phyloP scores from a whole-genome alignment of 1,140 invertebrate genomes.

The Chymomyza costata region DNA sequence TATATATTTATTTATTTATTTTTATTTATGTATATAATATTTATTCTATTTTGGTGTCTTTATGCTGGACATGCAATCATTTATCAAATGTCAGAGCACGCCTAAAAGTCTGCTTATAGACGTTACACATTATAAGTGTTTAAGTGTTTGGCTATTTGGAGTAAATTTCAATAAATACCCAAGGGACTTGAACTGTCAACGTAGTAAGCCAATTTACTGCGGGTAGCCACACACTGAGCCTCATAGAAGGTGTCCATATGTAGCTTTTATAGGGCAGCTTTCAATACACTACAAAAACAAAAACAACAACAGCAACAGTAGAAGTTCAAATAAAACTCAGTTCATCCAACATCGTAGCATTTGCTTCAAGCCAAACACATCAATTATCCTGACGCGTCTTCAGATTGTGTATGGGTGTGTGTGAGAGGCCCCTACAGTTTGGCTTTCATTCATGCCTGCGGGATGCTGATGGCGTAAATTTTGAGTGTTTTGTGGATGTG shows the following conservation, averaged over 20 bases:
- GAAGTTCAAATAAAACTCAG: too few relatives aligned
- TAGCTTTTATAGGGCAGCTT: too few relatives aligned
- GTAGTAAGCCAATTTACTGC: constrained; percentile 68
- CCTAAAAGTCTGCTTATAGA: constrained; percentile 10
- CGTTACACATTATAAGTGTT: constrained; percentile 10
- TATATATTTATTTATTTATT: not conserved
- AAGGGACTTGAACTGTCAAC: constrained; percentile 61
- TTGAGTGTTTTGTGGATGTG: too few relatives aligned
- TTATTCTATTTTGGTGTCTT: constrained; percentile 10
- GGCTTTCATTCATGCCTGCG: too few relatives aligned
- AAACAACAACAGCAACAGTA: too few relatives aligned
- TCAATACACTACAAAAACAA: too few relatives aligned
- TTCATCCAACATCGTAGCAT: constrained; percentile 21
- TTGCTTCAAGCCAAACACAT: constrained; percentile 59
- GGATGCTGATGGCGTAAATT: too few relatives aligned
- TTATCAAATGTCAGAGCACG: constrained; percentile 32
- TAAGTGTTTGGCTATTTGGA: constrained; percentile 65
- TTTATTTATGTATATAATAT: constrained; percentile 1
- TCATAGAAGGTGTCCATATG: too few relatives aligned
- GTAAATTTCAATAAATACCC: constrained; percentile 71
- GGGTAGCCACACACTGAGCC: too few relatives aligned
- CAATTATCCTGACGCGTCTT: constrained; percentile 64
- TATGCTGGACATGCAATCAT: constrained; percentile 16
- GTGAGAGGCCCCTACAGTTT: not conserved
- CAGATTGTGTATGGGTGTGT: constrained; percentile 15